A percentile compares a stretch with the other conserved stretches of the same genome.
Evolutionary conservation across 2,888 invertebrate genomes (phyloP).

Genomic region (Phengaris alcon): DNA sequence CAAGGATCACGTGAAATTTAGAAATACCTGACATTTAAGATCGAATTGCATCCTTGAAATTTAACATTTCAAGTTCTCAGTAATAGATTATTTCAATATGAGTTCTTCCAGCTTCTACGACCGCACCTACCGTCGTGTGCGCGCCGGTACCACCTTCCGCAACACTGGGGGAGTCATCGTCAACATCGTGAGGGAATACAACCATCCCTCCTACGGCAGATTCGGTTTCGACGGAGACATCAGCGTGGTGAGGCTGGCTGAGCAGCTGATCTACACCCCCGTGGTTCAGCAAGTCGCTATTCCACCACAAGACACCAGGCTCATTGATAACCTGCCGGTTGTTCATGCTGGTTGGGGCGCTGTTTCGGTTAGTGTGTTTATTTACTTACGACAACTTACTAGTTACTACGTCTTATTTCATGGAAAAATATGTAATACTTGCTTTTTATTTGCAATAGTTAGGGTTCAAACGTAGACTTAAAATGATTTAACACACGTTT

Average conservation of each 20-base stretch:
- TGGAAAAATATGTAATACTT: no score
- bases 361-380: conserved; percentile 44
- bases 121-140: conserved; percentile 47
- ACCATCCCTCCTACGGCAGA: conserved; percentile 80
- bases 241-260: conserved; percentile 45
- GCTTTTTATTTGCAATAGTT: no score
- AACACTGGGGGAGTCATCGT: conserved; percentile 47
- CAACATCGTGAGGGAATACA: conserved; percentile 37
- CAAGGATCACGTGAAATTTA: no score
- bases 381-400: neutral
- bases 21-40: no score
- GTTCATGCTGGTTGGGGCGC: conserved; percentile 54
- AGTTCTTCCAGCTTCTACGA: conserved; percentile 42
- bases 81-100: no score
- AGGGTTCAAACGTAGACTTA: no score
- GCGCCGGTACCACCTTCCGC: conserved; percentile 53
- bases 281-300: conserved; percentile 44
- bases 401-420: no score
- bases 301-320: conserved; percentile 28
- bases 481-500: no score
- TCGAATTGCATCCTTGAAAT: no score
- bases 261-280: conserved; percentile 39
- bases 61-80: no score
- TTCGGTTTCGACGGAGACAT: conserved; percentile 85
- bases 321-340: conserved; percentile 46